Evolutionary conservation across 2,888 invertebrate species (phyloP).

Genomic region (Athripsodes cinereus): DNA sequence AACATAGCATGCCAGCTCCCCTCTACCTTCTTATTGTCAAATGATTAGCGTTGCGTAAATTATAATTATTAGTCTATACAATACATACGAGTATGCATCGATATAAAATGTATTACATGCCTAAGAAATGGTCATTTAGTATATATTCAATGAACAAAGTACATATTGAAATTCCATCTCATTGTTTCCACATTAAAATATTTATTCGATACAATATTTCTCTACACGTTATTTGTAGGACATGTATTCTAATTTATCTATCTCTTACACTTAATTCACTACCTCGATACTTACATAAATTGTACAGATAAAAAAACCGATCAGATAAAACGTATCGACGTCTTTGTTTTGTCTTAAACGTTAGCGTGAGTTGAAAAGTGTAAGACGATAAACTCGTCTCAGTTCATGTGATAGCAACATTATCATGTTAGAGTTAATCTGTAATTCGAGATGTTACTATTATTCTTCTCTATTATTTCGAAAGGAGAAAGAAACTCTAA

Average conservation of each 20-base stretch:
- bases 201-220: constrained; percentile 3
- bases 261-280: neutral
- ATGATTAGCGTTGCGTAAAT: too few species aligned
- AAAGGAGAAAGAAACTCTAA: constrained; percentile 6
- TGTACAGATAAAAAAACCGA: neutral
- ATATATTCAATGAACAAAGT: neutral
- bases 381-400: neutral
- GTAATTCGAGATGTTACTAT: constrained; percentile 3
- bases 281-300: constrained; percentile 2
- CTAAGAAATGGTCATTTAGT: neutral
- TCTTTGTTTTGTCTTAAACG: neutral
- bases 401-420: neutral
- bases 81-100: too few species aligned
- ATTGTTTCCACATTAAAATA: neutral
- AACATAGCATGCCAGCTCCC: too few species aligned
- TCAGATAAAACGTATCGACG: neutral
- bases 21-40: too few species aligned
- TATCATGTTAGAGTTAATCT: constrained; percentile 8
- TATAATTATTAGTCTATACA: too few species aligned
- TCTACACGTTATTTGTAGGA: neutral
- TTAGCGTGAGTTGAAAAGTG: neutral
- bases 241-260: neutral
- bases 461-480: constrained; percentile 9
- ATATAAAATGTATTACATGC: too few species aligned
- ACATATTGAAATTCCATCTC: neutral